These are phyloP conservation scores for Calliopum simillimum DNA, from an alignment of 2,888 invertebrate genomes.

Conservation along the genomic window DNA sequence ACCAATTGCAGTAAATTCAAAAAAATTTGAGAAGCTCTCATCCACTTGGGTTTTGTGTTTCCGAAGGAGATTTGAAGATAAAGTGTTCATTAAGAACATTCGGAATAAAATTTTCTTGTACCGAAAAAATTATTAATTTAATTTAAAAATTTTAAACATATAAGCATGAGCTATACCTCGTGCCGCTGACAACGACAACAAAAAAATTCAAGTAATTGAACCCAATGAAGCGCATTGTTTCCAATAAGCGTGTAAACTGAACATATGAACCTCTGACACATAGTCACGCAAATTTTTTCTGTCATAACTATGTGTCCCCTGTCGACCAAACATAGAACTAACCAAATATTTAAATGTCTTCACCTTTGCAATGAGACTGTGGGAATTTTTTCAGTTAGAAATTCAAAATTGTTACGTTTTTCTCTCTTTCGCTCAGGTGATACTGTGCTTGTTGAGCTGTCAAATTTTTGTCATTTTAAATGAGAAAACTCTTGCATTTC, in stretches of 20 bases:
- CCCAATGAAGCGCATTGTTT: background rate
- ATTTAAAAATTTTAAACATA: too few species aligned
- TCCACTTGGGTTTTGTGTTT: too few species aligned
- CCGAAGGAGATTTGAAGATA: too few species aligned
- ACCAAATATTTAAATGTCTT: too few species aligned
- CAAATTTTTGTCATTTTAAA: too few species aligned
- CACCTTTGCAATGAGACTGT: background rate
- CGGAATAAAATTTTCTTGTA: too few species aligned
- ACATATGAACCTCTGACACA: background rate
- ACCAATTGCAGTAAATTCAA: too few species aligned
- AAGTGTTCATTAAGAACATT: too few species aligned
- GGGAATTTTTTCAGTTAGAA: constrained; percentile 27
- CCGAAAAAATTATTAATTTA: too few species aligned
- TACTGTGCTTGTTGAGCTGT: background rate
- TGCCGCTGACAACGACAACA: background rate
- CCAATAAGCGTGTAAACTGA: background rate
- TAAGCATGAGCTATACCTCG: too few species aligned
- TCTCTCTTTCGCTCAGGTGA: background rate
- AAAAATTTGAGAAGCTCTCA: too few species aligned
- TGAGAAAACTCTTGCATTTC: background rate
- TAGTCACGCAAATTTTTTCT: background rate
- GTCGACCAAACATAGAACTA: background rate
- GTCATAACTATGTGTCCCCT: background rate
- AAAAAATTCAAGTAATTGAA: background rate
- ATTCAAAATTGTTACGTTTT: constrained; percentile 4